Percentiles rank a stretch among this genome's conserved stretches.
Conservation (phyloP, 2,797 vertebrate species). For the Simalia tracyae region DNA sequence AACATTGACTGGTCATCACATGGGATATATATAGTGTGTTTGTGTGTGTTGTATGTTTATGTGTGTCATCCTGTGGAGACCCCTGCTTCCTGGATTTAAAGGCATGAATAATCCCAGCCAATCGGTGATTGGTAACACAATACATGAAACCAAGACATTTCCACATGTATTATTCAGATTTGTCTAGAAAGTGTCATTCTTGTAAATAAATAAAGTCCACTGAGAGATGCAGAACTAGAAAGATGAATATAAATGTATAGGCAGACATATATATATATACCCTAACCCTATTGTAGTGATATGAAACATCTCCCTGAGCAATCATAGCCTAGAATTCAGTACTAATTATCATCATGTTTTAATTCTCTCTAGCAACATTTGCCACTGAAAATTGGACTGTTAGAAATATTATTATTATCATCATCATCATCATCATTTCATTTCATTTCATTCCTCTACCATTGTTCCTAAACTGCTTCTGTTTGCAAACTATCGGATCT, state of each 20-base stretch:
- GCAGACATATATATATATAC: background rate
- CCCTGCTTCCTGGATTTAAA: background rate
- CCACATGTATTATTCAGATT: background rate
- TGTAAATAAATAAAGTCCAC: background rate
- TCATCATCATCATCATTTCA: no score
- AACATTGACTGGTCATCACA: background rate
- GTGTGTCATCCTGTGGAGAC: background rate
- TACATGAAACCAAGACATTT: background rate
- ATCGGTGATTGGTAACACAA: background rate
- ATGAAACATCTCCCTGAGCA: conserved; percentile 61
- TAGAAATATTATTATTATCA: background rate
- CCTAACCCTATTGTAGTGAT: conserved; percentile 41
- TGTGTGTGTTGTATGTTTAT: no score
- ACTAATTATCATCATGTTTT: conserved; percentile 49
- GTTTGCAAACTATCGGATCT: no score
- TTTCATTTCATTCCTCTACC: no score
- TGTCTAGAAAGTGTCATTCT: background rate
- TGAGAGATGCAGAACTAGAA: background rate
- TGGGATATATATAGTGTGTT: background rate
- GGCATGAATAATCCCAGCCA: background rate
- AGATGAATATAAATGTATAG: background rate
- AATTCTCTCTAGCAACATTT: conserved; percentile 46
- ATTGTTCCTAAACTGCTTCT: no score
- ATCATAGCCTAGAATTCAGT: conserved; percentile 61
- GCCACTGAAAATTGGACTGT: conserved; percentile 30